Evolutionary conservation across 2,113 vertebrate species (phyloP).

Genomic region (Eretmochelys imbricata): DNA sequence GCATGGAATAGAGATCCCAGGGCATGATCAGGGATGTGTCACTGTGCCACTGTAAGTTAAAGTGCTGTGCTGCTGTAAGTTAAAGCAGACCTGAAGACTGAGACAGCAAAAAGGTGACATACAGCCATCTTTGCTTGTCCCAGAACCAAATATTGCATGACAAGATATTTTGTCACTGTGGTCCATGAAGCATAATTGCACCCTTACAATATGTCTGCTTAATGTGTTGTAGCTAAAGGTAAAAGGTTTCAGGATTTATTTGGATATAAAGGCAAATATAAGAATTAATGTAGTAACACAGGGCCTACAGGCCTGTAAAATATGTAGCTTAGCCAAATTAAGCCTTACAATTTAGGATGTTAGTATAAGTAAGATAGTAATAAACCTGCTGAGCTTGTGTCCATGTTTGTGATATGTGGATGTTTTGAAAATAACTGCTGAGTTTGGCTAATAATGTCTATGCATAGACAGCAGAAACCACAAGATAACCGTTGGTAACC

Average conservation of each 20-base stretch:
- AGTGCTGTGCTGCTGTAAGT: background rate
- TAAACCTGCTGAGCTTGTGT: background rate
- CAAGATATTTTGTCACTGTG: background rate
- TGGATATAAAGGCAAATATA: background rate
- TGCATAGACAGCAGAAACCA: background rate
- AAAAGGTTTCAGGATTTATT: background rate
- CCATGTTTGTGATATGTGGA: background rate
- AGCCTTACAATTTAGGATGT: background rate
- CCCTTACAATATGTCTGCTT: background rate
- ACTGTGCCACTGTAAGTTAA: background rate
- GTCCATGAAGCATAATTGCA: background rate
- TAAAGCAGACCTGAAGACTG: background rate
- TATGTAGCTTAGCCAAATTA: background rate
- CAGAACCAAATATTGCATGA: background rate
- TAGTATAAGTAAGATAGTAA: background rate
- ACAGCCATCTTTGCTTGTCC: background rate
- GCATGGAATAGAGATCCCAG: fast-evolving
- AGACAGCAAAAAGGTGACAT: background rate
- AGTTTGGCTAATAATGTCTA: background rate
- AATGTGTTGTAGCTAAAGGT: background rate
- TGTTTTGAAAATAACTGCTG: background rate
- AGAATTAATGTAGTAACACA: background rate
- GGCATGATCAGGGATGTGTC: background rate
- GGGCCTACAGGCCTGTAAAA: background rate
- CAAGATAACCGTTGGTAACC: too few species aligned